Conservation (phyloP, 1,140 invertebrate genomes). For the Laodelphax striatellus region DNA sequence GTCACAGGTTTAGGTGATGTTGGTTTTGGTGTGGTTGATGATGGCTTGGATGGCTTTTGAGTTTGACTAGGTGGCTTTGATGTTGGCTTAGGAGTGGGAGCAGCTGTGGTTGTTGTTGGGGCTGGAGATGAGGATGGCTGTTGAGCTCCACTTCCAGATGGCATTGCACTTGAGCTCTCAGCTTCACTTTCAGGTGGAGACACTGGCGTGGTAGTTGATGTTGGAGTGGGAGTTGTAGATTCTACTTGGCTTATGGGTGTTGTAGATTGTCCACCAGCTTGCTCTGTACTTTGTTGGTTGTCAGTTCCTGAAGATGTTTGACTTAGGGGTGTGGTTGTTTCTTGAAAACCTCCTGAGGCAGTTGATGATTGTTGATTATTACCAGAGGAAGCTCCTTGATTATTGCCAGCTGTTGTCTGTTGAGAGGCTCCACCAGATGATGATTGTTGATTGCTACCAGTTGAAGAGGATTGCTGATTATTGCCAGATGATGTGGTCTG, state of each 20-base stretch:
- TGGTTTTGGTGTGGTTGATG: not conserved
- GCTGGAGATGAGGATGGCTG: not conserved
- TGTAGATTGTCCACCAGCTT: constrained; percentile 7
- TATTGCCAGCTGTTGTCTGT: constrained; percentile 5
- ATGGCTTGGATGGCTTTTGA: constrained; percentile 8
- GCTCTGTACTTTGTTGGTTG: constrained; percentile 7
- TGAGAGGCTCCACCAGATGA: constrained; percentile 10
- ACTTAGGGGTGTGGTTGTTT: constrained; percentile 11
- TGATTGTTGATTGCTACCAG: constrained; percentile 17
- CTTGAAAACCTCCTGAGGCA: constrained; percentile 13
- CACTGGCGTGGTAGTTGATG: not conserved
- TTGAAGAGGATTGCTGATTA: constrained; percentile 13
- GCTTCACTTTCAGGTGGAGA: not conserved
- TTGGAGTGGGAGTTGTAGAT: not conserved
- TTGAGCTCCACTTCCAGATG: not conserved
- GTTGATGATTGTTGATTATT: constrained; percentile 12
- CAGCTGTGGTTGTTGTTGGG: not conserved
- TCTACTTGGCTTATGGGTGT: not conserved
- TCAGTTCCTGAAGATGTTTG: constrained; percentile 11
- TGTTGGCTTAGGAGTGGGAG: not conserved
- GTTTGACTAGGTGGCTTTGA: constrained; percentile 10
- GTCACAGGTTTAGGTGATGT: constrained; percentile 8
- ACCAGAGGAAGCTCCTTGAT: constrained; percentile 8
- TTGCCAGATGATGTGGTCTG: constrained; percentile 9
- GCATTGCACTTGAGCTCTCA: not conserved